Percentiles rank a stretch among this genome's conserved stretches.
These are phyloP conservation scores for Coccyzus lansbergi DNA, from an alignment of 2,797 vertebrate genomes.

Conservation along the genomic window DNA sequence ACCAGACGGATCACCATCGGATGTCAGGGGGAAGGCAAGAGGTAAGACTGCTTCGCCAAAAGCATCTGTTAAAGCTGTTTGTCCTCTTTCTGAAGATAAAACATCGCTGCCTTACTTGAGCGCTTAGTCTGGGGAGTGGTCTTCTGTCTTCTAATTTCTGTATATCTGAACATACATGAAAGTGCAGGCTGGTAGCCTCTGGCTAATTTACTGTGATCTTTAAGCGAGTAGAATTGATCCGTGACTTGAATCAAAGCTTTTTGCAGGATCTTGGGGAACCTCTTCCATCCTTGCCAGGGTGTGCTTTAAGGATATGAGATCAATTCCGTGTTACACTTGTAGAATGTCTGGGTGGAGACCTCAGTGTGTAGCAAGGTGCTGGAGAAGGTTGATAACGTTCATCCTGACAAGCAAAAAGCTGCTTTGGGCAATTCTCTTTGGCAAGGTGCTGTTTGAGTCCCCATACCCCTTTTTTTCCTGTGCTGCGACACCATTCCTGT, in stretches of 20 bases:
- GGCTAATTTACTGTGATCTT: background rate
- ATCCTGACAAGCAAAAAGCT: background rate
- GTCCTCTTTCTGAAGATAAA: background rate
- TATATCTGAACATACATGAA: rapidly evolving
- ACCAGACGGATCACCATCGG: conserved; percentile 96
- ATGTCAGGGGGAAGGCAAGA: conserved; percentile 98
- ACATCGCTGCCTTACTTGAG: background rate
- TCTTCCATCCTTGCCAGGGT: background rate
- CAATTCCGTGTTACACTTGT: background rate
- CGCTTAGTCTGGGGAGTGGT: background rate
- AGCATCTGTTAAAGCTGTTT: background rate
- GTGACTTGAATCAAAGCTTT: background rate
- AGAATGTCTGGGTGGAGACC: background rate
- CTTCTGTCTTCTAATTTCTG: background rate
- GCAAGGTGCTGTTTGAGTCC: background rate
- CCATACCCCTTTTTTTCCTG: background rate
- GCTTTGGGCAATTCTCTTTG: background rate
- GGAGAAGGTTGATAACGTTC: background rate
- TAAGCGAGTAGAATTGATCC: background rate
- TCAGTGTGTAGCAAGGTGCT: background rate
- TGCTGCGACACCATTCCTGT: background rate
- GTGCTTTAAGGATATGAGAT: background rate
- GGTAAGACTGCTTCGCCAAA: conserved; percentile 74
- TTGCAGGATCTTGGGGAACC: background rate
- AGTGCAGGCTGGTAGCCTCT: background rate